Evolutionary conservation across 2,888 invertebrate genomes (phyloP), one percentile per base, ranked within the genome.

Genomic region (Stenchaetothrips biformis): DNA sequence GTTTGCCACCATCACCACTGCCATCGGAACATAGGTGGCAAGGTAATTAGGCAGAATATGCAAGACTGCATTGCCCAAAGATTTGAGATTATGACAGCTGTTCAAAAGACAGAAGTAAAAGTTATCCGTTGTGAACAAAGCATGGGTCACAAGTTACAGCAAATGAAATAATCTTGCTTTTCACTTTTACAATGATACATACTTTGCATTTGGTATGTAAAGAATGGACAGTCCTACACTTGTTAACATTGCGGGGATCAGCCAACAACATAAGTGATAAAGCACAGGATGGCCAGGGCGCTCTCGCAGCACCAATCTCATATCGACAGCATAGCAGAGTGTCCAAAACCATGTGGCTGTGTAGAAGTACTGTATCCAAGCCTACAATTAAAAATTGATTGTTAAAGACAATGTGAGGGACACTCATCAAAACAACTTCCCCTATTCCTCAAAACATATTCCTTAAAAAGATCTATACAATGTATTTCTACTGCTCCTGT

Each of bases 341-440:
- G 94, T 95, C 94, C 95, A 95, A 82, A 94, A 90, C 92, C 94
- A 95, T 0, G 94, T 94, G 25, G 92, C 92, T 83, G 93, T 93
- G 85, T 94, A 95, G 86, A 94, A 95, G 85, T 93, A 94, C 86
- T 95, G 94, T 48, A 92, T 93, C 91, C 93, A 93, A 27, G 93
- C 93, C 94, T 94, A 84, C 53, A 18, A 18, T 9, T 47, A 80
- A 59, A 18, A 7, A 79, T 77, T 80, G 0, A 79, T 27, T n/a
- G 59, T 21, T 21, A n/a, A n/a, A n/a, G n/a, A n/a, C n/a, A n/a
- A n/a, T n/a, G n/a, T n/a, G n/a, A n/a, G n/a, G n/a, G n/a, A n/a
- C n/a, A n/a, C n/a, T n/a, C n/a, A n/a, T n/a, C n/a, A n/a, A n/a
- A n/a, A n/a, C n/a, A 37, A 37, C 37, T 37, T 37, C 2, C 4